Conservation (phyloP, 1,140 invertebrate species). For the Danaus plexippus region DNA sequence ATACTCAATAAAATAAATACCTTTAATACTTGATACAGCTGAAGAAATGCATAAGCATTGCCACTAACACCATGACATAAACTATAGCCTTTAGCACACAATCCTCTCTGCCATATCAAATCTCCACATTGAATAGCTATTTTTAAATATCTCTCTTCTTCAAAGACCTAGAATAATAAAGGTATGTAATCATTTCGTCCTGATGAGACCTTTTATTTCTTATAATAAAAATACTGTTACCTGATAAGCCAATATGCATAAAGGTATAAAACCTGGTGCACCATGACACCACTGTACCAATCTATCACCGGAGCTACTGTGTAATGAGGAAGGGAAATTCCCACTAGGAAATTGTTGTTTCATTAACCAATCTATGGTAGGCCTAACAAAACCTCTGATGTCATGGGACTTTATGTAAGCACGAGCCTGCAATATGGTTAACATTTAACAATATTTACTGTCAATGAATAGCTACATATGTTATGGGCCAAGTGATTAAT, state of each 20-base stretch:
- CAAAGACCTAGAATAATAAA: conserved; percentile 74
- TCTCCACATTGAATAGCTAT: conserved; percentile 81
- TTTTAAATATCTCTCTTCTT: conserved; percentile 81
- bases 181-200: neutral
- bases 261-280: conserved; percentile 87
- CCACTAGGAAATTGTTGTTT: conserved; percentile 74
- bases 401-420: conserved; percentile 72
- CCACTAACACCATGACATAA: conserved; percentile 94
- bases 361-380: conserved; percentile 65
- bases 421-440: conserved; percentile 56
- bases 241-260: conserved; percentile 83
- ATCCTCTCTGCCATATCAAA: conserved; percentile 86
- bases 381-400: conserved; percentile 50
- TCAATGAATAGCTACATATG: too few species aligned
- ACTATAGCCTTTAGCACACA: conserved; percentile 92
- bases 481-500: too few species aligned
- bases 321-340: conserved; percentile 89
- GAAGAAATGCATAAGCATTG: conserved; percentile 91
- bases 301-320: conserved; percentile 77
- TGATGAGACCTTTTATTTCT: too few species aligned
- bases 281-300: conserved; percentile 98
- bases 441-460: too few species aligned
- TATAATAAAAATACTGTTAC: conserved; percentile 61
- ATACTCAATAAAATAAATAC: conserved; percentile 55
- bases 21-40: conserved; percentile 84